Conservation (phyloP, 2,113 vertebrate genomes). For the Eptesicus fuscus region DNA sequence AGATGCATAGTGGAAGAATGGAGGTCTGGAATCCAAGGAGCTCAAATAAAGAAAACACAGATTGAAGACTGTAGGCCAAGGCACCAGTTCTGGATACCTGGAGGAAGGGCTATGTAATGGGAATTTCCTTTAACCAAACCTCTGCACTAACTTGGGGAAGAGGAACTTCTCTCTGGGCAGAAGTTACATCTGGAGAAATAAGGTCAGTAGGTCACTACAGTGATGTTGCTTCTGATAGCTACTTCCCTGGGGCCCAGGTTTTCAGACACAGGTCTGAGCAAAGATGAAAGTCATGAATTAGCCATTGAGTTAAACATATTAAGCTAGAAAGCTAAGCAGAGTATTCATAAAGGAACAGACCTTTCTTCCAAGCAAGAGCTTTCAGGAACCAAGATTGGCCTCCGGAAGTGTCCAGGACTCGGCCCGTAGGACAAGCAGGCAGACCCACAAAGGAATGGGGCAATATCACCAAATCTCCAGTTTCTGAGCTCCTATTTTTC, state of each 20-base stretch:
- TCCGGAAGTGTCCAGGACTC: neutral
- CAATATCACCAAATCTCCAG: neutral
- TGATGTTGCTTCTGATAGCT: neutral
- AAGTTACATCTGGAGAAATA: neutral
- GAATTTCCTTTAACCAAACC: neutral
- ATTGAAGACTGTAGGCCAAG: neutral
- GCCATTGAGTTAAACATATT: neutral
- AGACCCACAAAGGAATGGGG: neutral
- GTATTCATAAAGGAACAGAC: neutral
- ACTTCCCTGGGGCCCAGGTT: neutral
- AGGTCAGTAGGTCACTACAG: neutral
- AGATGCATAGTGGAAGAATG: neutral
- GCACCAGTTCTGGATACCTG: neutral
- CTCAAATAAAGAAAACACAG: neutral
- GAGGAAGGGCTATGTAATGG: rapidly evolving
- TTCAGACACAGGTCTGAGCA: neutral
- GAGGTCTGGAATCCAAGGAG: neutral
- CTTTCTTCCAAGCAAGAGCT: neutral
- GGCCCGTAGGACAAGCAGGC: neutral
- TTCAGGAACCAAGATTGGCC: neutral
- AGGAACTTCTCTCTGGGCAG: neutral
- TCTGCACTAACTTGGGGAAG: neutral
- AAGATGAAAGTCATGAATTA: neutral
- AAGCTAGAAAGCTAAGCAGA: neutral
- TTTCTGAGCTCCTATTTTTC: neutral